These are phyloP conservation scores for Metellina segmentata DNA, from an alignment of 2,888 invertebrate species.

Conservation along the genomic window DNA sequence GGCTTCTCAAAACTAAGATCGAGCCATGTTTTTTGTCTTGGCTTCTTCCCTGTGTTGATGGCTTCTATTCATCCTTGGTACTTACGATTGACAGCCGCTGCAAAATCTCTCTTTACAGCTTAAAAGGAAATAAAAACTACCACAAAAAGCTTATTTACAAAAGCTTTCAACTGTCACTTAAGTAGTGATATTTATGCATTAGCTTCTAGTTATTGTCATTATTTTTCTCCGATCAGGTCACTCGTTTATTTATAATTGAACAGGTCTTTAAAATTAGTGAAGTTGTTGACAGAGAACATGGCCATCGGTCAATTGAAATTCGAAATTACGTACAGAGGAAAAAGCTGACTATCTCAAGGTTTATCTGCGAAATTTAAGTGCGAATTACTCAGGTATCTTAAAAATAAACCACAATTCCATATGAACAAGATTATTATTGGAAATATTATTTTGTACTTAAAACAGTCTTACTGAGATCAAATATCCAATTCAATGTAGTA, in stretches of 20 bases:
- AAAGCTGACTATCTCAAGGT: too few relatives aligned
- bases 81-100: conserved; percentile 42
- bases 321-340: too few relatives aligned
- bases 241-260: not conserved
- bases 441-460: too few relatives aligned
- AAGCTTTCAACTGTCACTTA: conserved; percentile 52
- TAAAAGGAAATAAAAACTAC: conserved; percentile 36
- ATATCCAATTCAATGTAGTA: too few relatives aligned
- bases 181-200: conserved; percentile 40
- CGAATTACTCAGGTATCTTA: too few relatives aligned
- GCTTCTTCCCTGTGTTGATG: conserved; percentile 20
- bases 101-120: conserved; percentile 4
- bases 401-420: too few relatives aligned
- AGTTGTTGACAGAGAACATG: too few relatives aligned
- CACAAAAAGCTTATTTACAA: conserved; percentile 54
- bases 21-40: conserved; percentile 8
- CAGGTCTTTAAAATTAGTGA: not conserved
- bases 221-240: not conserved
- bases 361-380: too few relatives aligned
- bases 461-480: too few relatives aligned
- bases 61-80: conserved; percentile 35
- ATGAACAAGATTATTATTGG: too few relatives aligned
- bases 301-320: too few relatives aligned
- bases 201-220: conserved; percentile 25
- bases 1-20: not conserved